Percentiles rank a stretch among this genome's conserved stretches.
Evolutionary conservation across 1,140 invertebrate genomes (phyloP).

Genomic region (Orchestia grillus): DNA sequence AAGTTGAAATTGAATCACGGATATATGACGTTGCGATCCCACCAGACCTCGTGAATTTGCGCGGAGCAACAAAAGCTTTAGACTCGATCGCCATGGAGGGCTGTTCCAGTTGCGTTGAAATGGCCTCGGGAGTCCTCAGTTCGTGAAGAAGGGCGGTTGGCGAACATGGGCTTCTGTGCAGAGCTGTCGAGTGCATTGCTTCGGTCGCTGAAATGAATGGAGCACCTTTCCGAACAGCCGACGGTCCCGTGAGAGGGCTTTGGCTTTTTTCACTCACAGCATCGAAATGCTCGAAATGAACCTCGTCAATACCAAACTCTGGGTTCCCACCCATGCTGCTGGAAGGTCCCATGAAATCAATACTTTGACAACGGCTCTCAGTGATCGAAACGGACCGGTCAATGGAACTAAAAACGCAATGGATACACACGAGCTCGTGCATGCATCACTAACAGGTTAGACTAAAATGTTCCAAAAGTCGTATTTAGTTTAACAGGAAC

Average conservation of each 20-base stretch:
- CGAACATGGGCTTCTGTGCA: background rate
- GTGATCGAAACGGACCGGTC: background rate
- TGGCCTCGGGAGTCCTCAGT: background rate
- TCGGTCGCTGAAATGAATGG: background rate
- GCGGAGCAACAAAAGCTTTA: background rate
- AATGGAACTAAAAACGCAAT: background rate
- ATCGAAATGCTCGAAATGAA: background rate
- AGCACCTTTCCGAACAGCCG: background rate
- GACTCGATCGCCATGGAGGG: background rate
- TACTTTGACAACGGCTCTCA: background rate
- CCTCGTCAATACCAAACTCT: background rate
- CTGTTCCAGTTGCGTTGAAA: background rate
- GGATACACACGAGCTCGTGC: background rate
- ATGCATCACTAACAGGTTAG: background rate
- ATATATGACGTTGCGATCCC: background rate
- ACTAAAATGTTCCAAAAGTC: background rate
- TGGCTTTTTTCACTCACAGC: background rate
- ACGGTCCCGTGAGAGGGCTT: background rate
- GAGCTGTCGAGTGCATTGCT: background rate
- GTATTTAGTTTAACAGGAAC: background rate
- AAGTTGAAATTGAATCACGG: conserved; percentile 32
- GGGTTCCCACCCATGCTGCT: conserved; percentile 21
- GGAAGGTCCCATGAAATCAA: background rate
- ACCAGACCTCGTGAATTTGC: background rate
- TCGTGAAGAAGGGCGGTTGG: background rate